These are phyloP conservation scores for Aphis gossypii DNA, from an alignment of 1,140 invertebrate species.

Conservation along the genomic window DNA sequence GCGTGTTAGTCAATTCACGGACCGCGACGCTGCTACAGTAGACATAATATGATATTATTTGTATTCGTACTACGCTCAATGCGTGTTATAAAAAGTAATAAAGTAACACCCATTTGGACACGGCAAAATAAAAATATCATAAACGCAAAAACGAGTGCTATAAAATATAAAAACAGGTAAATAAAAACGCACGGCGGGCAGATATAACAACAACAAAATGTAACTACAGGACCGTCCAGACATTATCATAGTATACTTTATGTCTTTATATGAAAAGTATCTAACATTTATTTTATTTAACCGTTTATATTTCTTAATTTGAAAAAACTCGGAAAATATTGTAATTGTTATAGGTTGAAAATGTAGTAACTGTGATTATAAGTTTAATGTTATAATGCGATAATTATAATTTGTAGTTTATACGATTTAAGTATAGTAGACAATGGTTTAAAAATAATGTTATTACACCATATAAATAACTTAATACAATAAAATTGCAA, in stretches of 20 bases:
- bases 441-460: too few species aligned
- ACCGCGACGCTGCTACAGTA: not conserved
- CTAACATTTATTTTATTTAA: not conserved
- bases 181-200: not conserved
- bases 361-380: not conserved
- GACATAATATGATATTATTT: not conserved
- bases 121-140: not conserved
- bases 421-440: too few species aligned
- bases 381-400: too few species aligned
- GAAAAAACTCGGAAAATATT: not conserved
- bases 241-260: not conserved
- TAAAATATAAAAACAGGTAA: not conserved
- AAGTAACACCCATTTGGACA: not conserved
- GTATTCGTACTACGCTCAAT: not conserved
- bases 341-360: not conserved
- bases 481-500: too few species aligned
- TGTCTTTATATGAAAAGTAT: not conserved
- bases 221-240: too few species aligned
- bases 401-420: too few species aligned
- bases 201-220: too few species aligned
- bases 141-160: not conserved
- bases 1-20: not conserved
- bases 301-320: not conserved
- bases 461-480: too few species aligned
- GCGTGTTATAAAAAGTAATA: not conserved